Evolutionary conservation across 2,797 vertebrate genomes (phyloP).

Genomic region (Rhinoraja longicauda): DNA sequence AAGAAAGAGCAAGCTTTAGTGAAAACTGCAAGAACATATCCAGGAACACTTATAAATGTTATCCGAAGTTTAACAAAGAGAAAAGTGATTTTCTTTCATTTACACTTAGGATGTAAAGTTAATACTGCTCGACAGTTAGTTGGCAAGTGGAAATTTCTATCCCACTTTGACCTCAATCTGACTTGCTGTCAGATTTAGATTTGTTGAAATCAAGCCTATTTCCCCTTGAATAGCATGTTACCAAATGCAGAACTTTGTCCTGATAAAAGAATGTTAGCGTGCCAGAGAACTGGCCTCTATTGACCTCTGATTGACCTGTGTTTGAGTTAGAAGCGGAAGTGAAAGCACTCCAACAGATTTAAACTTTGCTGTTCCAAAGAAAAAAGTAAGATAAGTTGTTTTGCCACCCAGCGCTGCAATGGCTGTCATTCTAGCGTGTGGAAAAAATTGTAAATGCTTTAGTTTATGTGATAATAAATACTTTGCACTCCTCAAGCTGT

Average conservation of each 20-base stretch:
- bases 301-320: not conserved
- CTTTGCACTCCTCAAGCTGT: not conserved
- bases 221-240: not conserved
- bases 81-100: not conserved
- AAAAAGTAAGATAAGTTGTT: not conserved
- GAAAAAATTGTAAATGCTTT: constrained; percentile 2
- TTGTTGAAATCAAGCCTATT: not conserved
- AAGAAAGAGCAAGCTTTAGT: not conserved
- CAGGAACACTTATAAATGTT: not conserved
- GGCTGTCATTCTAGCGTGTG: not conserved
- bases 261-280: not conserved
- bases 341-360: not conserved
- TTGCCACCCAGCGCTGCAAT: not conserved
- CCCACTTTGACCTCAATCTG: not conserved
- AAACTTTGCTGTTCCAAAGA: not conserved
- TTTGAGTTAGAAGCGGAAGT: not conserved
- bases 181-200: not conserved
- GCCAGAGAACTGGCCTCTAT: not conserved
- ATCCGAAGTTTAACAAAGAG: not conserved
- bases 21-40: not conserved
- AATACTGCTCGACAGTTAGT: not conserved
- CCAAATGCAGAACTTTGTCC: not conserved
- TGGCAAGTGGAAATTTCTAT: not conserved
- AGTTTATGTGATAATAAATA: constrained; percentile 14
- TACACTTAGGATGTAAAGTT: not conserved